Evolutionary conservation across 2,888 invertebrate species (phyloP), one percentile per base, ranked within the genome.

Genomic region (Mesoligia furuncula): DNA sequence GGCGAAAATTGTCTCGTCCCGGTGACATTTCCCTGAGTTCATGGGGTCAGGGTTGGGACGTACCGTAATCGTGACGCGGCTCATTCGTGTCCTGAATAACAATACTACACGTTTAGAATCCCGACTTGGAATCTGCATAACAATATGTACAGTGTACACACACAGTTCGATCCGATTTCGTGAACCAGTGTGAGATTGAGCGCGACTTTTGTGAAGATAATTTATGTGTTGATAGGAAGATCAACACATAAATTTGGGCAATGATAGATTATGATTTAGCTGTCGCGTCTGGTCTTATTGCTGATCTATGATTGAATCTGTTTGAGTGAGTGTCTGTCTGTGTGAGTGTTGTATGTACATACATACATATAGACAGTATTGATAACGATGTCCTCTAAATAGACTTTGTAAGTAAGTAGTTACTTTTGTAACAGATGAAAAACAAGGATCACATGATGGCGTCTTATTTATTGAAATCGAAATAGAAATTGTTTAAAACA

Each of bases 11-110:
- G 85, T 88, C 88, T 91, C 83, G 90, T 92, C 91, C 91, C 89
- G 86, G 91, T 95, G 94, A 95, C 95, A 94, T 95, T 95, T 94
- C 88, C 89, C 90, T 87, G 93, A 93, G 96, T 96, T 96, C 95
- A 96, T 92, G 92, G 90, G 96, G 96, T 96, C 96, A 96, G 93
- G 95, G 96, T 94, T 95, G 91, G 91, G 90, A 89, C 87, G 88
- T 89, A 90, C 92, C 92, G 93, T 91, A 93, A 91, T 92, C 93
- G 93, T 91, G 92, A 92, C 93, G 93, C 90, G 92, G 88, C 90
- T 88, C 89, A 86, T 91, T 92, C 95, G 95, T 92, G 95, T 85
- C 87, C 86, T 89, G 95, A 95, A 95, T 96, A 94, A 93, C 93
- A 95, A 96, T 94, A 91, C 91, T 81, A 88, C 86, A 89, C 90